Evolutionary conservation across 2,113 vertebrate genomes (phyloP), one percentile per base, ranked within the genome.

Genomic region (Peromyscus maniculatus): DNA sequence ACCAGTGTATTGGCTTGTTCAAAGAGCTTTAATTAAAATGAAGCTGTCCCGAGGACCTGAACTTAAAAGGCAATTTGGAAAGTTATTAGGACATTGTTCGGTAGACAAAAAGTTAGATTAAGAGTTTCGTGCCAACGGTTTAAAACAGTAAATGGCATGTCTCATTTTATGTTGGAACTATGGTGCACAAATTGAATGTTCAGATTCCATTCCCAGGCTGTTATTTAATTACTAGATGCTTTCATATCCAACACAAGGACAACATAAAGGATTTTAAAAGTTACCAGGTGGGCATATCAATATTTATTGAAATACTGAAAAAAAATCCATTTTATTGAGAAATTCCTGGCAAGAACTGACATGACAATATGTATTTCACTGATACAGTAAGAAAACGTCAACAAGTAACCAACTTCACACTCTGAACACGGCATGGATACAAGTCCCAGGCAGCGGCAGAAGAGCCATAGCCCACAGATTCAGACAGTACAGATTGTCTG

Each of bases 261-360:
- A 46, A 95, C 93, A 98, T 91, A 98, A 98, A 98, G 96, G 97
- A 97, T 97, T 98, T 97, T 59, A 96, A 97, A 98, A 98, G 90
- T 98, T 66, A 97, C 97, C 95, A 97, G 98, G 98, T 79, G 97
- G 98, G 98, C 99, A 99, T 99, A 99, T 98, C 98, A 98, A 99
- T 98, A 99, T 99, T 99, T 99, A 99, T 99, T 99, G 99, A 99
- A 99, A 99, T 99, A 99, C 98, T 99, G 99, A 99, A 98, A 98
- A 98, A 98, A 97, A 98, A 98, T 99, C 98, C 99, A 98, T 98
- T 98, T 98, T 92, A 98, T 98, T 98, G 99, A 98, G 98, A 98
- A 99, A 99, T 98, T 99, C 97, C 96, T 98, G 97, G 98, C 98
- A 99, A 98, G 98, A 98, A 98, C 97, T 97, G 98, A 98, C 98